Conservation (phyloP, 2,113 vertebrate genomes). For the Pseudopipra pipra region DNA sequence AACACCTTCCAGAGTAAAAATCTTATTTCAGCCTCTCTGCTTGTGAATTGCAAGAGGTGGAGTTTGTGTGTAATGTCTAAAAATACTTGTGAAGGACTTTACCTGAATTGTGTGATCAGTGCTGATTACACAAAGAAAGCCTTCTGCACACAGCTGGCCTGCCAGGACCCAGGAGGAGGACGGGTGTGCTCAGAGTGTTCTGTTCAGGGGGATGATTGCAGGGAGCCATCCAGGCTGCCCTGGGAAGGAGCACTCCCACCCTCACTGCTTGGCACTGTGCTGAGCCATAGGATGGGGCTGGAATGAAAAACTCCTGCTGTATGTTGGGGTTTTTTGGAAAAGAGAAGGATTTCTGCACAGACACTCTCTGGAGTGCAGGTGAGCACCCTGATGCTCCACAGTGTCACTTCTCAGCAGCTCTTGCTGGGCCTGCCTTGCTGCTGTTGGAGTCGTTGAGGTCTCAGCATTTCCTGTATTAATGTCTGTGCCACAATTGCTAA, state of each 20-base stretch:
- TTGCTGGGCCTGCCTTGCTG: background rate
- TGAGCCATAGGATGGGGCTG: background rate
- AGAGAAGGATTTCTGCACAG: background rate
- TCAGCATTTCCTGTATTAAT: background rate
- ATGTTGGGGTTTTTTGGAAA: background rate
- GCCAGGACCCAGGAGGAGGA: background rate
- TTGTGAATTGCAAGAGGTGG: background rate
- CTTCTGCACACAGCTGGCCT: background rate
- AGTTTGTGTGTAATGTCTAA: background rate
- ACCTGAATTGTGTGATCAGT: background rate
- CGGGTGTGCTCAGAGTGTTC: background rate
- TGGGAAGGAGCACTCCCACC: background rate
- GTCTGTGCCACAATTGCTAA: background rate
- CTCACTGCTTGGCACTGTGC: background rate
- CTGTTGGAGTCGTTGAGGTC: accelerated
- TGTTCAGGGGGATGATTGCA: background rate
- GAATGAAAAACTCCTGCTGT: background rate
- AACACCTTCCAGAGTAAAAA: background rate
- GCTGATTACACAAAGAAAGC: background rate
- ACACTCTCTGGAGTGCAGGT: background rate
- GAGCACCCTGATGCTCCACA: background rate
- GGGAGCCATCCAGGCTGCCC: background rate
- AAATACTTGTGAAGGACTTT: background rate
- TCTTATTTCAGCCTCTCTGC: background rate
- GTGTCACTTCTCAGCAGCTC: background rate